Conservation (phyloP, 2,113 vertebrate genomes). For the Taurulus bubalis region DNA sequence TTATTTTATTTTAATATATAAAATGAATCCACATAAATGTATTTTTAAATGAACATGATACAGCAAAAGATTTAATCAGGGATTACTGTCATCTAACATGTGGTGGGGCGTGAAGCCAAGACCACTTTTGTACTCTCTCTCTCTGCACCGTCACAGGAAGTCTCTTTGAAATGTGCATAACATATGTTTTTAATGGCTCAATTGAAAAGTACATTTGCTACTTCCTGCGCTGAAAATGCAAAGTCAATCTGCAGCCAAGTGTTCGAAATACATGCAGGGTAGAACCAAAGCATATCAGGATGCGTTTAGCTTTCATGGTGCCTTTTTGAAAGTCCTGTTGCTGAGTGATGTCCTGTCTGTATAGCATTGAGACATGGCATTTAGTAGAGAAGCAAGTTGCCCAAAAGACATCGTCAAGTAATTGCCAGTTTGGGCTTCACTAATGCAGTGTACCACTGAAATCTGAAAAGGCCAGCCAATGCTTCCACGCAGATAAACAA, state of each 20-base stretch:
- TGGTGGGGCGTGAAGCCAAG: neutral
- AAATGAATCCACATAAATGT: neutral
- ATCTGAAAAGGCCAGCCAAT: constrained; percentile 83
- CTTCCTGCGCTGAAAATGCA: constrained; percentile 11
- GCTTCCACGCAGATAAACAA: constrained; percentile 84
- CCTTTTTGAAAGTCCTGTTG: constrained; percentile 58
- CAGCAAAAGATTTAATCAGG: neutral
- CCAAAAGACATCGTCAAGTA: constrained; percentile 80
- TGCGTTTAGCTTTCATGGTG: constrained; percentile 34
- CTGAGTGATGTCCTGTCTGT: constrained; percentile 66
- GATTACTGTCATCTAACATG: neutral
- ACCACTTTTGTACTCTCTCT: neutral
- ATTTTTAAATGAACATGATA: neutral
- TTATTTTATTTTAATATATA: neutral
- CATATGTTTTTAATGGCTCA: constrained; percentile 1
- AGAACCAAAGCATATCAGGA: constrained; percentile 38
- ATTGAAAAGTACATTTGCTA: constrained; percentile 19
- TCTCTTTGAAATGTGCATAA: neutral
- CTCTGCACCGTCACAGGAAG: neutral
- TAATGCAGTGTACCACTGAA: constrained; percentile 83
- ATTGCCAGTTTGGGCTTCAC: constrained; percentile 84
- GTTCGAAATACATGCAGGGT: constrained; percentile 18
- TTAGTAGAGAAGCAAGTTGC: constrained; percentile 78
- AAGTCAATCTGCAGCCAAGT: constrained; percentile 10
- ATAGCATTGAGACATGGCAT: constrained; percentile 75